These are phyloP conservation scores for Rallus limicola DNA, from an alignment of 2,113 vertebrate genomes.

Conservation along the genomic window DNA sequence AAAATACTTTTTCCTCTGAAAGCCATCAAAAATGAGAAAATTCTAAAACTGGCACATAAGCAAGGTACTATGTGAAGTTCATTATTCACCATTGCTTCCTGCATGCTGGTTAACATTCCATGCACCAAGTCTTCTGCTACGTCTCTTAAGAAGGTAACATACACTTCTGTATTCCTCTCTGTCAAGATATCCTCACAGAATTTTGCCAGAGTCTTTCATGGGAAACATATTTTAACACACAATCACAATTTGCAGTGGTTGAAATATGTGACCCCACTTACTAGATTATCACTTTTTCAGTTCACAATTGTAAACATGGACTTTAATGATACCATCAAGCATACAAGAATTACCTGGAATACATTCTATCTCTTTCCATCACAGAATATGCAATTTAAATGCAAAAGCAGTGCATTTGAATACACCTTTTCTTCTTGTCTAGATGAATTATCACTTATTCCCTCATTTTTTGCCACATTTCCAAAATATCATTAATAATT, in stretches of 20 bases:
- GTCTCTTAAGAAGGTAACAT: not conserved
- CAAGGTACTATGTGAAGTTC: not conserved
- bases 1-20: not conserved
- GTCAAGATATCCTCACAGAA: not conserved
- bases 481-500: not conserved
- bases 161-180: not conserved
- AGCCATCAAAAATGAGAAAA: not conserved
- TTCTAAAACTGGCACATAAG: not conserved
- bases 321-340: not conserved
- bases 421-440: not conserved
- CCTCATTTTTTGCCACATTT: not conserved
- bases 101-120: not conserved
- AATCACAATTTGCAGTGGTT: not conserved
- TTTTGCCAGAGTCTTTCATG: not conserved
- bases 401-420: not conserved
- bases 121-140: not conserved
- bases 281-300: not conserved
- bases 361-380: constrained; percentile 21
- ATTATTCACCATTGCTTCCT: not conserved
- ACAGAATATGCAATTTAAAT: not conserved
- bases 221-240: not conserved
- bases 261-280: not conserved
- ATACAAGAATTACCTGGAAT: not conserved
- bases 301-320: not conserved
- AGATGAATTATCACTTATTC: not conserved